Base-by-base conservation (phyloP, 1,140 invertebrate genomes). In the Drosophila persimilis region DNA sequence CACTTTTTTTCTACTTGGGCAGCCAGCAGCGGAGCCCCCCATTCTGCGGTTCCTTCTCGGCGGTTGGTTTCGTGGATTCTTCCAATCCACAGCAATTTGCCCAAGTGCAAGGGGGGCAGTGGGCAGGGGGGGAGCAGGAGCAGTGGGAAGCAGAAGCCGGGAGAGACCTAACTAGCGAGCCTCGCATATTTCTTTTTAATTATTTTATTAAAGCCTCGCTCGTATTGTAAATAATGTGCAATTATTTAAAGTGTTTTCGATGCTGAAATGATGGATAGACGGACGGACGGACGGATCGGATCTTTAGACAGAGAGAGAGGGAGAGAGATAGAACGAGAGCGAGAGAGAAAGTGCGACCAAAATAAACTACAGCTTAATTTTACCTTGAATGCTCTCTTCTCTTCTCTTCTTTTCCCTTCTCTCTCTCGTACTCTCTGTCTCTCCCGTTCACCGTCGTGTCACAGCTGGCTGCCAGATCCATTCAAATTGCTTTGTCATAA, bases 181-280 rank as follows among this genome's bases (percentile, higher is more conserved):
- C 54, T 60, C 56, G 73, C 81, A 85, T 77, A 77, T 77, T 85
- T 85, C 60, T 64, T 73, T 85, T 80, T 86, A 85, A 86, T 85
- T 86, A 85, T 85, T 85, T 85, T 85, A 80, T 85, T 85, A 85
- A 85, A 77, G 69, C 58, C 47, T 73, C 58, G 63, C 31, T 9
- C 8, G 31, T 31, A 31, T 31, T 31, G 55, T 45, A 39, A 50
- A 57, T 60, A 63, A 69, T 73, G 78, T 74, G 80, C 72, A 83
- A 84, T 84, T 76, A 84, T 76, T 84, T 83, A 84, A 83, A 78
- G 80, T 81, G 78, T 81, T 76, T 62, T 69, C 65, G 63, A 69
- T 69, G 65, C 63, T 57, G 65, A 69, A 67, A 67, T 69, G 45
- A 26, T 39, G 51, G 61, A 64, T 58, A 58, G 54, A 64, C 43